Percentiles rank a stretch among this genome's conserved stretches.
These are phyloP conservation scores for Helostoma temminkii DNA, from an alignment of 2,797 vertebrate species.

Conservation along the genomic window DNA sequence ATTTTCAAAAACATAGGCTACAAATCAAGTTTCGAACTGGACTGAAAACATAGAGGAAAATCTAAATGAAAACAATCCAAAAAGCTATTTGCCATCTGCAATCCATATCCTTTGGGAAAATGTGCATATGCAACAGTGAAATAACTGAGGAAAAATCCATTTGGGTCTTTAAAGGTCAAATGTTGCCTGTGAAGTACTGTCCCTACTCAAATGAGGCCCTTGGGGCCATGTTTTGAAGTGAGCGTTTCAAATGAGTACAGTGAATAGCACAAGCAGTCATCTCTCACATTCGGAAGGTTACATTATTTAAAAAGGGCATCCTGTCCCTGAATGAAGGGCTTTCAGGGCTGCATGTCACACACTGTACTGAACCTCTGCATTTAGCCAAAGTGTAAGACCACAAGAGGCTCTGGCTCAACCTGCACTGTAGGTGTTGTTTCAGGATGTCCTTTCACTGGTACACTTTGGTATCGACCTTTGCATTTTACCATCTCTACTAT, in stretches of 20 bases:
- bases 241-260: slow-evolving; percentile 73
- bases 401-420: slow-evolving; percentile 18
- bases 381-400: slow-evolving; percentile 17
- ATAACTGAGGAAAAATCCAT: slow-evolving; percentile 61
- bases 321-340: slow-evolving; percentile 56
- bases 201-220: slow-evolving; percentile 72
- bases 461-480: slow-evolving; percentile 25
- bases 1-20: slow-evolving; percentile 44
- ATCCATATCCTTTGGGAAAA: slow-evolving; percentile 64
- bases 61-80: slow-evolving; percentile 52
- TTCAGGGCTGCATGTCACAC: slow-evolving; percentile 33
- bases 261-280: slow-evolving; percentile 71
- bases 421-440: slow-evolving; percentile 23
- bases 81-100: slow-evolving; percentile 63
- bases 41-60: slow-evolving; percentile 14
- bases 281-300: slow-evolving; percentile 76
- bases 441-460: slow-evolving; percentile 14
- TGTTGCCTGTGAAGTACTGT: slow-evolving; percentile 73
- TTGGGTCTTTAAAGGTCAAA: slow-evolving; percentile 79
- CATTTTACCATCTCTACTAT: neutral
- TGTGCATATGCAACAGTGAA: slow-evolving; percentile 68
- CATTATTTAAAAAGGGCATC: slow-evolving; percentile 73
- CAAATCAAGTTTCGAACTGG: slow-evolving; percentile 42
- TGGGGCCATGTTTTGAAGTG: slow-evolving; percentile 73
- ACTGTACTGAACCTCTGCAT: slow-evolving; percentile 20